A percentile compares a stretch with the other conserved stretches of the same genome.
These are phyloP conservation scores for Plectropomus leopardus DNA, from an alignment of 2,113 vertebrate species.

Conservation along the genomic window DNA sequence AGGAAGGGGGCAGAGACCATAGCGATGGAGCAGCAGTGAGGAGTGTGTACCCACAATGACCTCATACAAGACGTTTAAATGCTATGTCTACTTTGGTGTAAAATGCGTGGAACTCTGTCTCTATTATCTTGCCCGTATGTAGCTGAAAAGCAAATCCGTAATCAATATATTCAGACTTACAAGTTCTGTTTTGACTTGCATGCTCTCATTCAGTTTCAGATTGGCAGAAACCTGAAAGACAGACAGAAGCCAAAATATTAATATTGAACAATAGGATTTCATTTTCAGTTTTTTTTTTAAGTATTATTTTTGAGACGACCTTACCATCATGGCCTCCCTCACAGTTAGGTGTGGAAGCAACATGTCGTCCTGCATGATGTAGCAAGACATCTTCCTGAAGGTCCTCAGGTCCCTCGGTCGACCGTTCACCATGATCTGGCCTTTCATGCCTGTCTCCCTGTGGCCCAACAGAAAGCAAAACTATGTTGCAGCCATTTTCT, in stretches of 20 bases:
- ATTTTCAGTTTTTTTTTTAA: no score
- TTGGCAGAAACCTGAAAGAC: conserved; percentile 92
- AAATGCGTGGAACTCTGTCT: not conserved
- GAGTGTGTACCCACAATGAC: not conserved
- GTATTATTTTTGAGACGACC: conserved; percentile 36
- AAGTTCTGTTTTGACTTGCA: conserved; percentile 96
- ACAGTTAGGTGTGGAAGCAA: conserved; percentile 94
- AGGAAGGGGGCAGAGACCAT: no score
- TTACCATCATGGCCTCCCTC: conserved; percentile 98
- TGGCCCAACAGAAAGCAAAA: conserved; percentile 24
- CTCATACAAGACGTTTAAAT: not conserved
- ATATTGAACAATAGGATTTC: not conserved
- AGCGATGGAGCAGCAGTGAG: no score
- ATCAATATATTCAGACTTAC: conserved; percentile 82
- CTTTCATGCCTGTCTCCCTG: conserved; percentile 98
- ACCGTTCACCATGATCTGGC: conserved; percentile 95
- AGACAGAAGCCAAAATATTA: not conserved
- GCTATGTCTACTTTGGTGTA: not conserved
- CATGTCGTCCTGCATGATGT: conserved; percentile 99
- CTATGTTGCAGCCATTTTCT: not conserved
- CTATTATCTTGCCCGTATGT: not conserved
- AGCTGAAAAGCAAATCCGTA: not conserved
- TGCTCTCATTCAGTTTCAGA: conserved; percentile 95
- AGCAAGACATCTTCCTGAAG: conserved; percentile 99
- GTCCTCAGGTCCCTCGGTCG: conserved; percentile 92